These are phyloP conservation scores for Plectrocnemia conspersa DNA, from an alignment of 1,140 invertebrate species.

Conservation along the genomic window DNA sequence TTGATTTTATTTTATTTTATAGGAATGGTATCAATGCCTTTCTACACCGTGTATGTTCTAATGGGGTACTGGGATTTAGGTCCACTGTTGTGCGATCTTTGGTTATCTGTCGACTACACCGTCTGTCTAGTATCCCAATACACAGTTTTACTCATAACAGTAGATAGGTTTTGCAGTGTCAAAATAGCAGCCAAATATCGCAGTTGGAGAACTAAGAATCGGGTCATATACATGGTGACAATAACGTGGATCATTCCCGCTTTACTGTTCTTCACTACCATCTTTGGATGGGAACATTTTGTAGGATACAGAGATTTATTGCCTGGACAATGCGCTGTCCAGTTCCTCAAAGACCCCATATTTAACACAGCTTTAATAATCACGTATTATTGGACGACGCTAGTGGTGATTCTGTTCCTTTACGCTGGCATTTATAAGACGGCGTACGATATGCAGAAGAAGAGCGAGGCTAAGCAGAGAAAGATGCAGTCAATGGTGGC, in stretches of 20 bases:
- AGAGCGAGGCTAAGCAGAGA: slow-evolving; percentile 90
- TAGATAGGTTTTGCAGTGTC: slow-evolving; percentile 98
- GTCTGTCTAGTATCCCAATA: slow-evolving; percentile 99
- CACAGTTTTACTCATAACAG: slow-evolving; percentile 96
- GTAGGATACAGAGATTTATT: slow-evolving; percentile 83
- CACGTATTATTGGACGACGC: slow-evolving; percentile 95
- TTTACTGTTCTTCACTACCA: slow-evolving; percentile 94
- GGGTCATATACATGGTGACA: slow-evolving; percentile 87
- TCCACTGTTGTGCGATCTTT: slow-evolving; percentile 93
- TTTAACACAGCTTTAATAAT: slow-evolving; percentile 98
- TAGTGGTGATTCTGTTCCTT: slow-evolving; percentile 87
- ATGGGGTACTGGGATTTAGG: slow-evolving; percentile 97
- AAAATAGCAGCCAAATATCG: slow-evolving; percentile 97
- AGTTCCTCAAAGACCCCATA: slow-evolving; percentile 95
- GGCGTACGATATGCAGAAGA: slow-evolving; percentile 96
- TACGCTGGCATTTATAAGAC: slow-evolving; percentile 98
- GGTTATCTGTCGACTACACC: slow-evolving; percentile 98
- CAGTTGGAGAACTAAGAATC: slow-evolving; percentile 92
- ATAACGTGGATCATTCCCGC: slow-evolving; percentile 99
- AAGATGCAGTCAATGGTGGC: slow-evolving; percentile 94
- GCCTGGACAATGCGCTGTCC: slow-evolving; percentile 90
- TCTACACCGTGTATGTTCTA: slow-evolving; percentile 93
- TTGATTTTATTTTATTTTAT: slow-evolving; percentile 41
- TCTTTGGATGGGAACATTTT: slow-evolving; percentile 99
- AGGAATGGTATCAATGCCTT: slow-evolving; percentile 91